Percentiles rank a stretch among this genome's conserved stretches.
Conservation (phyloP, 2,888 invertebrate species). For the Psylliodes chrysocephalus region DNA sequence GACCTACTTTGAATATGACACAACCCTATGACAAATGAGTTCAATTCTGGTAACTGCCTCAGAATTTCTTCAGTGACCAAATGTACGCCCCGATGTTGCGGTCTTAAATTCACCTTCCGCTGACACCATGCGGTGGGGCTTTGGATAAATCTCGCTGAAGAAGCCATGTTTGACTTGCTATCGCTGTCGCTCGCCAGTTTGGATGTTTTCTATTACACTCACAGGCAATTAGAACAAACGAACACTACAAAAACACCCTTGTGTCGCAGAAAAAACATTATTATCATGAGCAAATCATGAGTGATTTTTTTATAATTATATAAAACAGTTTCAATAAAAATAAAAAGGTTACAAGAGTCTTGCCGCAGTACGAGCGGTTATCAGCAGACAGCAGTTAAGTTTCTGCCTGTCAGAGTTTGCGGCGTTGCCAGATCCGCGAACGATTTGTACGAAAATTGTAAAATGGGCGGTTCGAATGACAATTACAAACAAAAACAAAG, state of each 20-base stretch:
- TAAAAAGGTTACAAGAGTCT: slow-evolving; percentile 61
- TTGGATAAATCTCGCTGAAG: slow-evolving; percentile 88
- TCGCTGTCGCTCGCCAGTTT: slow-evolving; percentile 65
- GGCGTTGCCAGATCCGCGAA: slow-evolving; percentile 41
- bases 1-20: slow-evolving; percentile 97
- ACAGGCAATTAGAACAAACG: slow-evolving; percentile 57
- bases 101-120: slow-evolving; percentile 94
- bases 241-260: slow-evolving; percentile 59
- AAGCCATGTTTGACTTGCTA: slow-evolving; percentile 79
- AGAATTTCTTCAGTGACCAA: slow-evolving; percentile 96
- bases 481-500: not conserved
- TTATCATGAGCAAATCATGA: slow-evolving; percentile 77
- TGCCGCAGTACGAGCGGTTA: slow-evolving; percentile 59
- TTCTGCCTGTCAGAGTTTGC: slow-evolving; percentile 48
- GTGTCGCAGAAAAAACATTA: slow-evolving; percentile 72
- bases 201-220: slow-evolving; percentile 49
- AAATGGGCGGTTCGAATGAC: not conserved
- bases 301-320: slow-evolving; percentile 49
- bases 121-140: slow-evolving; percentile 98
- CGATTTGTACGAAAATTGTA: slow-evolving; percentile 3
- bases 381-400: slow-evolving; percentile 46
- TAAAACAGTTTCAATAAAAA: slow-evolving; percentile 56
- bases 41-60: slow-evolving; percentile 92
- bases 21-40: slow-evolving; percentile 93
- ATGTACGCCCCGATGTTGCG: slow-evolving; percentile 96